Base-by-base conservation (phyloP, 1,140 invertebrate genomes). In the Drosophila tsacasi region DNA sequence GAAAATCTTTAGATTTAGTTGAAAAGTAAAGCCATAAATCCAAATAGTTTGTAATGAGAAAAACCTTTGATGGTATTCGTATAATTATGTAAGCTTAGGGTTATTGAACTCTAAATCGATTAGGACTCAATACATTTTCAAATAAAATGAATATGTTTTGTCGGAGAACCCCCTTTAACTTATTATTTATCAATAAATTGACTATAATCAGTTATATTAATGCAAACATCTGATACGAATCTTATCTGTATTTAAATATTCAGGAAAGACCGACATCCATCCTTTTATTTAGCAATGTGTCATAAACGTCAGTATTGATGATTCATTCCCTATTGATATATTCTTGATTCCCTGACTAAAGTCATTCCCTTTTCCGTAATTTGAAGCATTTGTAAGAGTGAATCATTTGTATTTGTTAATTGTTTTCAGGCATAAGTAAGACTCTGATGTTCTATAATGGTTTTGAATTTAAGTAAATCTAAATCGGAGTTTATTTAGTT, bases 261-360 rank as follows among this genome's bases (percentile, higher is more conserved):
- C 19, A 23, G 8, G 19, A 12, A 23, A 37, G 13, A 21, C 3
- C 7, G 8, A 27, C 52, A 54, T 35, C 19, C 19, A 23, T 23
- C 32, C 19, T 17, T 37, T 17, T 23, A 23, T 23, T 37, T 37
- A 23, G 15, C 21, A 15, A 55, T 55, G 52, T 55, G 52, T 55
- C 52, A 55, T 35, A 50, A 50, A 3, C 30, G 52, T 55, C 52
- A 55, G 23, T 37, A 37, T 55, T 55, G 21, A 5, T 55, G 30
- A 55, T 55, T 55, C 52, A 55, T 55, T 55, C 13, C 13, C 19
- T 17, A 37, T 55, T 37, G 32, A 37, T 23, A 17, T 55, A 55
- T 55, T 10, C 52, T 23, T 9, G 19, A 10, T 55, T 17, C 52
- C 15, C 32, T n/a, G 32, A 55, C 52, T 55, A 37, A 55, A 55